Base-by-base conservation (phyloP, 1,140 invertebrate species). In the Trigoniulus corallinus region DNA sequence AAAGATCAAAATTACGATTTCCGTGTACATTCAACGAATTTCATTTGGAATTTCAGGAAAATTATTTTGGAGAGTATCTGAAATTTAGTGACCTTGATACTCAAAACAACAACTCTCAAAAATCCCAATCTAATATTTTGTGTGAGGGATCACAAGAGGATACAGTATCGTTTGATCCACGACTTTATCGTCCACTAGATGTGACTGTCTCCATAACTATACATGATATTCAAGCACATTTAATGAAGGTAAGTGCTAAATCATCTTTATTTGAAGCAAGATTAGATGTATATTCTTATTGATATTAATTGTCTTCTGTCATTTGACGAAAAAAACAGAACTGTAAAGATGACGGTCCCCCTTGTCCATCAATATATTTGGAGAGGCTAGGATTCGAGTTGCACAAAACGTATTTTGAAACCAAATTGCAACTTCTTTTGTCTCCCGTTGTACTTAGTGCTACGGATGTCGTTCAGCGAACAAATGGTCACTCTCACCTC, bases 381-480 rank as follows among this genome's bases (percentile, higher is more conserved):
- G 91, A 96, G 68, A 73, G 88, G 54, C 81, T 96, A 58, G 87
- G 85, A 2, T 95, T 97, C 70, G 93, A 97, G 73, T 88, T 98
- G 85, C 84, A 91, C 58, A 97, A 96, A 64, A 75, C 77, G 7
- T 96, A 84, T 62, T 76, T 76, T 53, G 88, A 95, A 65, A 97
- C 89, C 0, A 82, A 83, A 56, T 70, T 98, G 0, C 93, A 97
- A 61, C 66, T 98, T 0, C 66, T 96, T 0, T 67, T 97, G 0
- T 94, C 88, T 53, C 93, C 93, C 0, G 79, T 88, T 1, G 81
- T 89, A 55, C 67, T 92, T 49, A 71, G 56, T 37, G 56, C 57
- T 18, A 46, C 23, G 1, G 52, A 58, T 47, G 47, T 25, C 18
- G 34, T 58, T 15, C 57, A 65, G 59, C 59, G 69, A 58, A 55